A percentile compares a stretch with the other conserved stretches of the same genome.
Conservation (phyloP, 1,140 invertebrate species). For the Chionoecetes opilio region DNA sequence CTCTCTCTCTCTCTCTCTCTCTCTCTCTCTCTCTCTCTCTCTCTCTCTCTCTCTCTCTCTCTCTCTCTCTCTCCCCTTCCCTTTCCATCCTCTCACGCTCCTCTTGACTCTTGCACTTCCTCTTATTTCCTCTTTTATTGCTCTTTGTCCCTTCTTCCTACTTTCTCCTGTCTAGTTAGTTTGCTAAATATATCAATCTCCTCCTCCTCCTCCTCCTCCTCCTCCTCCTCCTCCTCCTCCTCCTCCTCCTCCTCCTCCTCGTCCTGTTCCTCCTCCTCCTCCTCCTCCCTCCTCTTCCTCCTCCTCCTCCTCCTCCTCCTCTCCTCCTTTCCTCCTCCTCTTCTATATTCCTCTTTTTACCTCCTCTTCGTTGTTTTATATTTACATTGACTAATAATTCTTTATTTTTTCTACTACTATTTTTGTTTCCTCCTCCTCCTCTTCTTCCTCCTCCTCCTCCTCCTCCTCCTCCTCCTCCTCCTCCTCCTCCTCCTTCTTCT, state of each 20-base stretch:
- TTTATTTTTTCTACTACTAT: background rate
- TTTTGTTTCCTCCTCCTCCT: background rate
- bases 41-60: background rate
- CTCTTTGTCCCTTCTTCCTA: background rate
- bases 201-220: background rate
- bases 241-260: background rate
- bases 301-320: too few species aligned
- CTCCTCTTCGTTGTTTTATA: background rate
- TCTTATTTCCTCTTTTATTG: background rate
- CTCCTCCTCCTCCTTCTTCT: background rate
- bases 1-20: background rate
- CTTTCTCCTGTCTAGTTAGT: too few species aligned
- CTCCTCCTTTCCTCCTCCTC: background rate
- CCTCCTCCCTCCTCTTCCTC: background rate
- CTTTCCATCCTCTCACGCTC: too few species aligned
- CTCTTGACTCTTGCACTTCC: background rate
- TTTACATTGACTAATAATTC: background rate
- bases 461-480: background rate
- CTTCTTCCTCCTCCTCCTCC: background rate
- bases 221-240: background rate
- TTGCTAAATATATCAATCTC: too few species aligned
- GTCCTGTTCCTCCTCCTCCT: background rate
- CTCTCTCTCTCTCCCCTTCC: background rate
- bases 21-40: background rate
- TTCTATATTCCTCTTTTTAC: background rate